Evolutionary conservation across 2,113 vertebrate genomes (phyloP), one percentile per base, ranked within the genome.

Genomic region (Lamprologus callipterus): DNA sequence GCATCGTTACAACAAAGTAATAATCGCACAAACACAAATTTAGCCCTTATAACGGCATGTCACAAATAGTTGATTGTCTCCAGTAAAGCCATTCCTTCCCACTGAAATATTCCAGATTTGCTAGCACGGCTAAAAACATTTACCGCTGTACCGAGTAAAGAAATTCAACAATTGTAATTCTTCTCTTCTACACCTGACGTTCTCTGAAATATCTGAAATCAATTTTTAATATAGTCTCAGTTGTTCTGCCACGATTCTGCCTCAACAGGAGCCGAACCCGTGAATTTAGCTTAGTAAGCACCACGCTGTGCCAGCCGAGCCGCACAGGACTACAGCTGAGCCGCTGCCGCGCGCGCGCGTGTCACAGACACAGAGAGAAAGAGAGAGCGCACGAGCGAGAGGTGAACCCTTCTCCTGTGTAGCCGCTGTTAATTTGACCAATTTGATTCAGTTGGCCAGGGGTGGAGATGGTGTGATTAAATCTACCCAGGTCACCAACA

Each of bases 401-500:
- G 86, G 83, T 93, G 92, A 92, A 89, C 70, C 90, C 88, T 88
- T 93, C 88, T 94, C 92, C 93, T 58, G 86, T 84, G 83, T 89
- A 88, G 92, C 87, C 40, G 82, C 94, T 93, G 94, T 96, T 97
- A 92, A 96, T 97, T 95, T 95, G 94, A 95, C 94, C 95, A 92
- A 96, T 96, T 95, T 95, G 96, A 96, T 96, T 95, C 95, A 96
- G 95, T 95, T 93, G 91, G 90, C 92, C 91, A 40, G 88, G 94
- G 92, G 93, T 94, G 92, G 92, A 93, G 95, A 94, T 90, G 90
- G 88, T 94, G 93, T 93, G 95, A 97, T 96, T 97, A 96, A 94
- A 97, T 96, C 96, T 95, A 93, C 87, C 95, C 94, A 93, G 96
- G 96, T 97, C 96, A 96, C 93, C 87, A 88, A 89, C 87, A 83